phyloP scores from a whole-genome alignment of 2,888 invertebrate genomes.

The Nemurella pictetii region DNA sequence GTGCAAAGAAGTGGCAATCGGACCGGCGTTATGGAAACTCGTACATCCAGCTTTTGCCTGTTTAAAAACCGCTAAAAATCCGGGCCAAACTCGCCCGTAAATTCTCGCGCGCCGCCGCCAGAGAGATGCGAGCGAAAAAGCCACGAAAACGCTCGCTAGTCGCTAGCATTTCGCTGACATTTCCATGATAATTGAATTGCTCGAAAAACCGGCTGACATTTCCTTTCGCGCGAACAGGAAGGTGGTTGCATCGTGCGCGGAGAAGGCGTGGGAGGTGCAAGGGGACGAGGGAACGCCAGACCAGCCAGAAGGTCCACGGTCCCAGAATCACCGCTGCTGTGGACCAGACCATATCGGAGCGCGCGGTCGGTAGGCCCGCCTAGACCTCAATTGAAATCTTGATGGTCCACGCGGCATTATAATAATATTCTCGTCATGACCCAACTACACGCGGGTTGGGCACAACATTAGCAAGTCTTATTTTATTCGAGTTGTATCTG shows the following conservation, averaged over 20 bases:
- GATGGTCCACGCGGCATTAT: not conserved
- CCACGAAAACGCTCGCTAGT: not conserved
- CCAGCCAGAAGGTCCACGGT: constrained; percentile 25
- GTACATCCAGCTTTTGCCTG: not conserved
- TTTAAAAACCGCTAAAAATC: not conserved
- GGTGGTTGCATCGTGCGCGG: constrained; percentile 38
- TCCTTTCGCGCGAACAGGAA: constrained; percentile 11
- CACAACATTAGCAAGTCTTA: not conserved
- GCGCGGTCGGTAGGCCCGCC: not conserved
- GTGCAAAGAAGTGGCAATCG: not conserved
- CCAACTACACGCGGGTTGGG: not conserved
- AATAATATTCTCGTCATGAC: not conserved
- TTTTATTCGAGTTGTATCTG: not conserved
- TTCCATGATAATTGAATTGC: not conserved
- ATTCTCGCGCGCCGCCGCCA: not conserved
- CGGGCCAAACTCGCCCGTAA: not conserved
- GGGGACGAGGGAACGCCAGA: not conserved
- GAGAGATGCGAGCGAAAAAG: not conserved
- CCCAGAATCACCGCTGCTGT: constrained; percentile 34
- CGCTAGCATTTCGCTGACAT: not conserved
- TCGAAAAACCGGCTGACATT: not conserved
- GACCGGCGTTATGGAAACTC: not conserved
- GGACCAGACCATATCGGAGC: too few relatives aligned
- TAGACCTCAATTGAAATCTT: not conserved
- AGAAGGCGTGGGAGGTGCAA: constrained; percentile 24